Percentiles rank a stretch among this genome's conserved stretches.
These are phyloP conservation scores for Meandrina meandrites DNA, from an alignment of 92 coral and sea anemone species.

Conservation along the genomic window DNA sequence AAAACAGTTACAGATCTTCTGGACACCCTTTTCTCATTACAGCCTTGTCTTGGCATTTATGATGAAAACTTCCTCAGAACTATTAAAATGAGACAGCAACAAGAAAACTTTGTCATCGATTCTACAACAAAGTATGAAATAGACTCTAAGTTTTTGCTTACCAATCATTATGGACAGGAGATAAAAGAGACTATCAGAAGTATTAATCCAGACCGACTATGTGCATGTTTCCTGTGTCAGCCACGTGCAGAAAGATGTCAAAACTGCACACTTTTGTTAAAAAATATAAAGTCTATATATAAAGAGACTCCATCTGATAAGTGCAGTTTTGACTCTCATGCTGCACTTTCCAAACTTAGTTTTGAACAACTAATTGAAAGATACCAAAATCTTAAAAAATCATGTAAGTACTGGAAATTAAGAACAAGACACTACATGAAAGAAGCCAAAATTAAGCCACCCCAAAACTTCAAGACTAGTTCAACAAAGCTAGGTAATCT, in stretches of 20 bases:
- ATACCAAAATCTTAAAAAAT: constrained; percentile 7
- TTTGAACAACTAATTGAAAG: constrained; percentile 15
- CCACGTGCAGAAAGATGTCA: neutral
- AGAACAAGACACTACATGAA: constrained; percentile 17
- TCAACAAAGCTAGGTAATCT: constrained; percentile 21
- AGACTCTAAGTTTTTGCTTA: neutral
- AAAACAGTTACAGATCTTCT: constrained; percentile 5
- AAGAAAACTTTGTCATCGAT: neutral
- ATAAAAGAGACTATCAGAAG: neutral
- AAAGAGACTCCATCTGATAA: neutral
- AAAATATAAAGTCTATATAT: neutral
- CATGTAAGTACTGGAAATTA: constrained; percentile 13
- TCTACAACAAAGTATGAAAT: neutral
- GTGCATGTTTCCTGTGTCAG: neutral
- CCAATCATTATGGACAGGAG: neutral
- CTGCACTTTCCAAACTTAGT: neutral
- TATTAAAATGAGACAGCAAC: neutral
- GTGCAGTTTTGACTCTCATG: neutral
- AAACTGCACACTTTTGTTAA: neutral
- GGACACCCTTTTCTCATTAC: neutral
- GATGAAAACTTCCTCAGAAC: constrained; percentile 11
- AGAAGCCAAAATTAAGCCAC: neutral
- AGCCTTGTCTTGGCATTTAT: constrained; percentile 34
- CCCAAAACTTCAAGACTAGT: neutral
- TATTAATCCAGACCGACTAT: neutral